Evolutionary conservation across 1,140 invertebrate genomes (phyloP).

Genomic region (Whitmania pigra): DNA sequence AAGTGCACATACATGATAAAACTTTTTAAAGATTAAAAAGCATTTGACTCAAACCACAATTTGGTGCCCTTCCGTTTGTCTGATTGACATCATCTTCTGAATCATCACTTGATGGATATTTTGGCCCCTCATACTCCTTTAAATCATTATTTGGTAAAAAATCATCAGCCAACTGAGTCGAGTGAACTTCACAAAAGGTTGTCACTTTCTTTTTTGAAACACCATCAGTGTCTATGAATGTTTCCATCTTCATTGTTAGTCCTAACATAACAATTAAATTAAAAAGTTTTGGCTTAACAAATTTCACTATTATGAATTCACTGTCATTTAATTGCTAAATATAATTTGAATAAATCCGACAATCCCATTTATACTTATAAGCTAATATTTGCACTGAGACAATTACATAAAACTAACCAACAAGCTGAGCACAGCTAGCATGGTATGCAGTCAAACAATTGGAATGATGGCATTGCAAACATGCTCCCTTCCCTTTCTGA

Average conservation of each 20-base stretch:
- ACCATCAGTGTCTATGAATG: conserved; percentile 73
- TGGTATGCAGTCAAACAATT: conserved; percentile 96
- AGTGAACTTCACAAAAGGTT: conserved; percentile 26
- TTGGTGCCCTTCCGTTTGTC: too few species aligned
- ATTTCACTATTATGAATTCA: too few species aligned
- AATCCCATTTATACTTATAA: conserved; percentile 28
- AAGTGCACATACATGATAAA: too few species aligned
- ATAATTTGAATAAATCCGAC: too few species aligned
- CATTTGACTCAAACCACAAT: background rate
- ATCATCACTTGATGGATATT: too few species aligned
- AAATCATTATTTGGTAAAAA: too few species aligned
- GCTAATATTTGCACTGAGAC: conserved; percentile 20
- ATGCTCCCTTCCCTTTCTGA: conserved; percentile 79
- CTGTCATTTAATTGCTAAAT: too few species aligned
- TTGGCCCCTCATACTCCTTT: too few species aligned
- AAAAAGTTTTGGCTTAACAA: background rate
- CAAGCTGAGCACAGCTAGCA: conserved; percentile 93
- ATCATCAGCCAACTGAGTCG: background rate
- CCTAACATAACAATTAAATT: background rate
- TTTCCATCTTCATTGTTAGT: background rate
- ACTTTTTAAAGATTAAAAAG: too few species aligned
- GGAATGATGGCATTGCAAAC: conserved; percentile 90
- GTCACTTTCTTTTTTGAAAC: conserved; percentile 61
- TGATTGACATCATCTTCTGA: too few species aligned
- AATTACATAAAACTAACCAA: conserved; percentile 59